These are phyloP conservation scores for Metalampra italica DNA, from an alignment of 2,888 invertebrate species.

Conservation along the genomic window DNA sequence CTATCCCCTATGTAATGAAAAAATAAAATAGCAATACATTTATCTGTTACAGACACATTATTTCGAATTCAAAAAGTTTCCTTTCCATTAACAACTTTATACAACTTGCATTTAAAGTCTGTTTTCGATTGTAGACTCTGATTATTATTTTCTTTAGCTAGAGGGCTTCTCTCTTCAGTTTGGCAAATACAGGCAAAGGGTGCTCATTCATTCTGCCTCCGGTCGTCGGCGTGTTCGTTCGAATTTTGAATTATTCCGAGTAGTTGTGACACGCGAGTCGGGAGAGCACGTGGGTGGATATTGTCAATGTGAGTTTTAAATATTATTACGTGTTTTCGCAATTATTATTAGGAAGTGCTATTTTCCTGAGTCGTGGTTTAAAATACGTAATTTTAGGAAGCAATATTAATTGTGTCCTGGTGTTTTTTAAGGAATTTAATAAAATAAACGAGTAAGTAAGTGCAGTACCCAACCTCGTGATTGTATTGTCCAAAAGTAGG, in stretches of 20 bases:
- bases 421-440: too few species aligned
- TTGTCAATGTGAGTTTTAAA: constrained; percentile 34
- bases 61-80: constrained; percentile 25
- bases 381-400: neutral
- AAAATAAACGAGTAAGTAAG: too few species aligned
- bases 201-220: constrained; percentile 38
- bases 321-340: constrained; percentile 17
- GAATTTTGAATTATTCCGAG: constrained; percentile 12
- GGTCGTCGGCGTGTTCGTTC: constrained; percentile 33
- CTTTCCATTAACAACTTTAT: constrained; percentile 28
- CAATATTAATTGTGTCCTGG: too few species aligned
- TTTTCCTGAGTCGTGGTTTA: neutral
- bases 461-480: too few species aligned
- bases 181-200: constrained; percentile 26
- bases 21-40: constrained; percentile 43
- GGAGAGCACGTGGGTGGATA: constrained; percentile 34
- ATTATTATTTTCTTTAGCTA: constrained; percentile 48
- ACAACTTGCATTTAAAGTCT: constrained; percentile 18
- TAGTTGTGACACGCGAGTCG: constrained; percentile 17
- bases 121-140: constrained; percentile 26
- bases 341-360: neutral
- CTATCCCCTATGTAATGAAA: constrained; percentile 19
- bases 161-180: constrained; percentile 38
- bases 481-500: too few species aligned
- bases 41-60: constrained; percentile 41